Conservation (phyloP, 2,797 vertebrate genomes). For the Acipenser ruthenus region DNA sequence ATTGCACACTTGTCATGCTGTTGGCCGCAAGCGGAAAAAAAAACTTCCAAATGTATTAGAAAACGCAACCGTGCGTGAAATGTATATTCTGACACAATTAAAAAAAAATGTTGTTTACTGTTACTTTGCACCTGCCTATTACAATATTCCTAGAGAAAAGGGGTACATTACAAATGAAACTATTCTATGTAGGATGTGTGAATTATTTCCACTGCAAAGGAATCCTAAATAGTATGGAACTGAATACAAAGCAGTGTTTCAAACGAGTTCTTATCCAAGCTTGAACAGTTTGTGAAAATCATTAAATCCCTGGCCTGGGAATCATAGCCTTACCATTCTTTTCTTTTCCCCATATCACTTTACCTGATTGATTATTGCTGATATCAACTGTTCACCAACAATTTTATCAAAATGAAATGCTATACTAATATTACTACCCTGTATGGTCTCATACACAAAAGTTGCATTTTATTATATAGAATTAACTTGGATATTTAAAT, state of each 20-base stretch:
- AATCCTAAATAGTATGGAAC: neutral
- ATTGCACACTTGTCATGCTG: neutral
- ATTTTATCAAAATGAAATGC: too few relatives aligned
- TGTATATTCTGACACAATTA: slow-evolving; percentile 49
- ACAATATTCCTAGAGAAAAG: neutral
- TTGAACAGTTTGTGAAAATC: neutral
- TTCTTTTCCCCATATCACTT: too few relatives aligned
- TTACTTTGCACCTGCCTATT: slow-evolving; percentile 4
- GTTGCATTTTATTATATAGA: too few relatives aligned
- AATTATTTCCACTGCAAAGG: slow-evolving; percentile 3
- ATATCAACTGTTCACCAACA: too few relatives aligned
- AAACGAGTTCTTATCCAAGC: neutral
- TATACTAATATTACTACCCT: too few relatives aligned
- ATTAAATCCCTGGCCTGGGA: neutral
- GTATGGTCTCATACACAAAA: too few relatives aligned
- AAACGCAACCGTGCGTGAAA: slow-evolving; percentile 50
- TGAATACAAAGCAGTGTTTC: neutral
- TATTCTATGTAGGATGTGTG: neutral
- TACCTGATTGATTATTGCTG: too few relatives aligned
- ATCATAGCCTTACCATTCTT: neutral
- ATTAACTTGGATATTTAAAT: too few relatives aligned
- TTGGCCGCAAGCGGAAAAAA: neutral
- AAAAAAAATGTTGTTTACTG: slow-evolving; percentile 17
- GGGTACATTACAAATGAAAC: neutral
- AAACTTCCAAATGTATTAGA: slow-evolving; percentile 42